These are phyloP conservation scores for Pollenia griseotomentosa DNA, from an alignment of 2,888 invertebrate species.

Conservation along the genomic window DNA sequence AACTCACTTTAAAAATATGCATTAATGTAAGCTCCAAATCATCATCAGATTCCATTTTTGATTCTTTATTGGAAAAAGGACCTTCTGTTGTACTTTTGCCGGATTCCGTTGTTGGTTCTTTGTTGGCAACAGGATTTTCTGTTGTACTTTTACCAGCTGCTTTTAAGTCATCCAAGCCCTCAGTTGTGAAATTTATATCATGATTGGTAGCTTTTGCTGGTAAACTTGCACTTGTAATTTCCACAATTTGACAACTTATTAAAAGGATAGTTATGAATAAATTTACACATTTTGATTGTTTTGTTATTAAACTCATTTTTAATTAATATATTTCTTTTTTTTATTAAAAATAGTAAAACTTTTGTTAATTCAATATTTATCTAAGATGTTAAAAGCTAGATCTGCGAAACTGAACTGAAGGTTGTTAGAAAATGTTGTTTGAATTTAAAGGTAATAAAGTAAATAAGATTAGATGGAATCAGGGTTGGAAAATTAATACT, in stretches of 20 bases:
- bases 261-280: background rate
- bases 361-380: background rate
- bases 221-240: background rate
- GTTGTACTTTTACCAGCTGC: background rate
- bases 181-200: background rate
- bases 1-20: slow-evolving; percentile 6
- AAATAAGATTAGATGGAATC: background rate
- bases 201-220: background rate
- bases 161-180: background rate
- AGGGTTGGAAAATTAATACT: too few relatives aligned
- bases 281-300: background rate
- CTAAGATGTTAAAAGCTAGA: background rate
- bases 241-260: background rate
- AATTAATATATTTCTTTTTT: background rate
- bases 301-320: background rate
- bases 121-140: background rate
- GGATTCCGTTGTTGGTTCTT: background rate
- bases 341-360: background rate
- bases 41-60: background rate
- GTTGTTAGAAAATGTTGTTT: background rate
- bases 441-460: background rate
- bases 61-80: too few relatives aligned
- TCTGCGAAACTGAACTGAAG: slow-evolving; percentile 30
- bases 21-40: background rate
- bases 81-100: too few relatives aligned